phyloP scores from a whole-genome alignment of 2,888 invertebrate species.

The Tetragonula carbonaria region DNA sequence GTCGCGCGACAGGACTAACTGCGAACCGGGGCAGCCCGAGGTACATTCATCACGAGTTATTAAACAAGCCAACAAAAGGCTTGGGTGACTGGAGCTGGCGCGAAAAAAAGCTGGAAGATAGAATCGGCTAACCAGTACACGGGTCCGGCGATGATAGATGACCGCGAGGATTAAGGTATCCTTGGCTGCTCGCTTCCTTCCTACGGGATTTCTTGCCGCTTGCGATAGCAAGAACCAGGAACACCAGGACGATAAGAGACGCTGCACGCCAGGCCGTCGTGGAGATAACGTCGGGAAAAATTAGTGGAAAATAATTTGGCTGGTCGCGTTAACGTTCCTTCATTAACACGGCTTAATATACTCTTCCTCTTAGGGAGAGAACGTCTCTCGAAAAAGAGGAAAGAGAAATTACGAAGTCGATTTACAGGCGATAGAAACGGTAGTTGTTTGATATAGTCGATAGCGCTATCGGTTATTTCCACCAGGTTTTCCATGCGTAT shows the following conservation, averaged over 20 bases:
- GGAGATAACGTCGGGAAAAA: slow-evolving; percentile 34
- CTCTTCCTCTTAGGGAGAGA: no score
- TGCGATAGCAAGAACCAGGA: slow-evolving; percentile 22
- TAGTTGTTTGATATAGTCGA: not conserved
- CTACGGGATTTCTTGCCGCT: slow-evolving; percentile 47
- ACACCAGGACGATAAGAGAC: slow-evolving; percentile 26
- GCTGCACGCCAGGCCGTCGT: not conserved
- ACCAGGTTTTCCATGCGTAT: no score
- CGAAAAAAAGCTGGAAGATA: slow-evolving; percentile 78
- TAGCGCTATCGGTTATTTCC: not conserved
- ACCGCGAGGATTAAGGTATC: slow-evolving; percentile 80
- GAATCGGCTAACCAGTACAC: slow-evolving; percentile 82
- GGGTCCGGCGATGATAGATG: slow-evolving; percentile 81
- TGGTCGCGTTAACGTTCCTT: slow-evolving; percentile 22
- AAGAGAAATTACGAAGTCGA: not conserved
- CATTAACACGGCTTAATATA: slow-evolving; percentile 19
- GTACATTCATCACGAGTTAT: slow-evolving; percentile 83
- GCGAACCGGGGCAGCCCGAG: slow-evolving; percentile 66
- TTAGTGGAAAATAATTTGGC: slow-evolving; percentile 50
- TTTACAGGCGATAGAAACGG: no score
- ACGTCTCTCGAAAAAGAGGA: no score
- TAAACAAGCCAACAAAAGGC: slow-evolving; percentile 83
- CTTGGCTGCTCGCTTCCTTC: slow-evolving; percentile 43
- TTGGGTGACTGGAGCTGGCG: slow-evolving; percentile 75
- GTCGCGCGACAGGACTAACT: slow-evolving; percentile 55